phyloP scores from a whole-genome alignment of 2,888 invertebrate species.

The Lasioglossum morio region DNA sequence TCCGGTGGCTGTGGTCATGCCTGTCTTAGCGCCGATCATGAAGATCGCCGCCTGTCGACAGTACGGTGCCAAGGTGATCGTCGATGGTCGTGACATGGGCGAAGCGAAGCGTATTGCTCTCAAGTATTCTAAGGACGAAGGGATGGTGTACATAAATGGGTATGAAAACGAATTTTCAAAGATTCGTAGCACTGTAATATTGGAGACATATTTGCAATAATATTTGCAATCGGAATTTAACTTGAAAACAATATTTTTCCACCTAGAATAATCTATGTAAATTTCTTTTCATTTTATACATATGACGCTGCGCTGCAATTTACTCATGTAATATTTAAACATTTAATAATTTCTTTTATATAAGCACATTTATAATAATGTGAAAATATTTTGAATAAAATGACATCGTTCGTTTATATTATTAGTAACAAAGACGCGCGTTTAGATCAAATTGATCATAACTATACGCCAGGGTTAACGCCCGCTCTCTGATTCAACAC shows the following conservation, averaged over 20 bases:
- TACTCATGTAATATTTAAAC: no score
- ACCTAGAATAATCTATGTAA: no score
- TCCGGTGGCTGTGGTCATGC: slow-evolving; percentile 95
- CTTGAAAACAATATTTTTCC: no score
- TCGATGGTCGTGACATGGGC: slow-evolving; percentile 93
- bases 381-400: no score
- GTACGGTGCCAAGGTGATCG: slow-evolving; percentile 93
- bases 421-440: not conserved
- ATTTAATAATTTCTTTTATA: no score
- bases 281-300: no score
- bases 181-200: not conserved
- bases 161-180: slow-evolving; percentile 80
- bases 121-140: slow-evolving; percentile 89
- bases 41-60: slow-evolving; percentile 95
- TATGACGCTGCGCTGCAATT: no score
- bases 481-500: not conserved
- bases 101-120: slow-evolving; percentile 94
- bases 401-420: not conserved
- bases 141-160: slow-evolving; percentile 95
- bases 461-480: not conserved
- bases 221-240: no score
- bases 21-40: slow-evolving; percentile 97
- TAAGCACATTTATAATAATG: no score
- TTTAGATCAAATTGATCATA: not conserved
- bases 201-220: not conserved